Evolutionary conservation across 2,113 vertebrate species (phyloP).

Genomic region (Morphnarchus princeps): DNA sequence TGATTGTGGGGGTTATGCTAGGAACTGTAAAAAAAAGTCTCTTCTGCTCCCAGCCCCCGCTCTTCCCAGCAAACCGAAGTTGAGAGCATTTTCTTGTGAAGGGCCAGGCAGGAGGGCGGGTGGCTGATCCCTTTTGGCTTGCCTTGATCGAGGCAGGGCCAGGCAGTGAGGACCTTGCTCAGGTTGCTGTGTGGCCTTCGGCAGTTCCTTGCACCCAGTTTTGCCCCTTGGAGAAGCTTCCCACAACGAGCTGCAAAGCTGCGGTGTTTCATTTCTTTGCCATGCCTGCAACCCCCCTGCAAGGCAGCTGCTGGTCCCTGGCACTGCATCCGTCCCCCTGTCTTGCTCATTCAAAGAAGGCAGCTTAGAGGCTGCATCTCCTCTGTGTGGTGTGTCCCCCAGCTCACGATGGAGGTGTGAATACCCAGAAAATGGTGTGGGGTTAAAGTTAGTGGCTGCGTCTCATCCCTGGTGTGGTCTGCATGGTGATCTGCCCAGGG

Average conservation of each 20-base stretch:
- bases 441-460: neutral
- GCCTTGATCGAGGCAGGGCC: neutral
- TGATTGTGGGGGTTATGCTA: neutral
- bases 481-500: accelerated
- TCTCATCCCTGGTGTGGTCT: neutral
- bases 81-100: neutral
- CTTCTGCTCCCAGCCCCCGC: neutral
- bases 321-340: neutral
- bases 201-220: neutral
- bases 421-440: neutral
- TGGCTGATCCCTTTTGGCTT: neutral
- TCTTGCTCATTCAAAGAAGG: neutral
- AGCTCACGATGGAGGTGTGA: neutral
- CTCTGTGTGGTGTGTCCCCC: accelerated
- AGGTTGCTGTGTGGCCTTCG: neutral
- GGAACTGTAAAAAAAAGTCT: neutral
- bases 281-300: neutral
- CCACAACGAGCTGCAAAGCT: neutral
- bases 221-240: neutral
- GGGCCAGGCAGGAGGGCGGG: neutral
- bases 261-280: neutral
- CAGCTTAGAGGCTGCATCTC: neutral
- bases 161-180: accelerated
- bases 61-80: neutral
- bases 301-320: neutral